Evolutionary conservation across 2,113 vertebrate species (phyloP).

Genomic region (Agelaius tricolor): DNA sequence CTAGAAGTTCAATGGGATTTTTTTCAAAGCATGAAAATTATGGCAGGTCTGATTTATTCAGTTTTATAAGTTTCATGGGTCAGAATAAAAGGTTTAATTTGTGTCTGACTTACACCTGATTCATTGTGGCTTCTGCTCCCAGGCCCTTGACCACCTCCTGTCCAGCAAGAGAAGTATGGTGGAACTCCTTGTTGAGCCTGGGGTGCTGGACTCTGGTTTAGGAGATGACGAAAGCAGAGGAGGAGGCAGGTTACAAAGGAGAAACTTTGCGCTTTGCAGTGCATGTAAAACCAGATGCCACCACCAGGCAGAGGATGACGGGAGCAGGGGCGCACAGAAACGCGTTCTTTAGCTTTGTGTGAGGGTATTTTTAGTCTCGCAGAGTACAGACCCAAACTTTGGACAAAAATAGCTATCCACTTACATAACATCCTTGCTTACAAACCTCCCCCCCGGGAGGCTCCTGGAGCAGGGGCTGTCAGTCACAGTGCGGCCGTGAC

Average conservation of each 20-base stretch:
- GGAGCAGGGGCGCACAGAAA: slow-evolving; percentile 33
- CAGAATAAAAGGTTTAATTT: neutral
- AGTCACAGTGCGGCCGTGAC: neutral
- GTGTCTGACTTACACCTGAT: neutral
- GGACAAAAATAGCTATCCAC: slow-evolving; percentile 69
- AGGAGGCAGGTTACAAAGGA: neutral
- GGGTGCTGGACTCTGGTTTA: neutral
- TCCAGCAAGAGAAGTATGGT: neutral
- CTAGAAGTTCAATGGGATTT: neutral
- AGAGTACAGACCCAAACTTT: slow-evolving; percentile 47
- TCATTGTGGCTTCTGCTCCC: neutral
- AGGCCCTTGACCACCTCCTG: neutral
- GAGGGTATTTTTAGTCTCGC: slow-evolving; percentile 64
- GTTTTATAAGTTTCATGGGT: neutral
- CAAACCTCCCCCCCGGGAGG: neutral
- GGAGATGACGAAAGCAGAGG: neutral
- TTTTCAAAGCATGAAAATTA: neutral
- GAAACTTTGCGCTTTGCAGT: neutral
- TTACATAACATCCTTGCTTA: slow-evolving; percentile 69
- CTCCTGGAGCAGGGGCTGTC: slow-evolving; percentile 29
- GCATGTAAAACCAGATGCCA: slow-evolving; percentile 29
- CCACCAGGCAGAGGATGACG: slow-evolving; percentile 15
- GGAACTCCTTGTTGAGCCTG: neutral
- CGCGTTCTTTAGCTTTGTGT: slow-evolving; percentile 62
- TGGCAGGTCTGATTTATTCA: neutral